Conservation (phyloP, 2,888 invertebrate genomes). For the Drosophila mimetica region DNA sequence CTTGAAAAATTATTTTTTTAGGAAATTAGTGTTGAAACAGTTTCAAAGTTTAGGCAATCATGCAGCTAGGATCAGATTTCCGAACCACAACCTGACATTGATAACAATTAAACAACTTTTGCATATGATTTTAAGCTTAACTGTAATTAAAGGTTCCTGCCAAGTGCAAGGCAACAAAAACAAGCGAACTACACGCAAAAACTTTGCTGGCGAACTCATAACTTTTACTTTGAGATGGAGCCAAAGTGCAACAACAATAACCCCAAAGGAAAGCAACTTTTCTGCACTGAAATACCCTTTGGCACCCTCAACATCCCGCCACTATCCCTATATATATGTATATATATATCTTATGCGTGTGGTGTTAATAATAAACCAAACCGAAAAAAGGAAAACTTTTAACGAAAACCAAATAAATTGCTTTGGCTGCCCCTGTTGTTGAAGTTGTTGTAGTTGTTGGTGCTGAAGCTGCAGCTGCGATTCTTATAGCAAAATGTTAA, state of each 20-base stretch:
- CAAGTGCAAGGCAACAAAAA: slow-evolving; percentile 50
- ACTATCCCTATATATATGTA: slow-evolving; percentile 11
- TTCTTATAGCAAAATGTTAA: slow-evolving; percentile 74
- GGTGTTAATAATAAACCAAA: slow-evolving; percentile 78
- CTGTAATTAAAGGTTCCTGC: slow-evolving; percentile 72
- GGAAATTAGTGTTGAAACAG: no score
- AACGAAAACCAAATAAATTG: slow-evolving; percentile 60
- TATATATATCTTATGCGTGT: slow-evolving; percentile 24
- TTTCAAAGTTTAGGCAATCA: slow-evolving; percentile 7
- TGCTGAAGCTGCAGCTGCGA: slow-evolving; percentile 57
- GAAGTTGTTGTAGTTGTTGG: slow-evolving; percentile 25
- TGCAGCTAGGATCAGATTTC: background rate
- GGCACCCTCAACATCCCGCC: slow-evolving; percentile 19
- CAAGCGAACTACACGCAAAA: slow-evolving; percentile 49
- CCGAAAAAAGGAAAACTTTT: slow-evolving; percentile 56
- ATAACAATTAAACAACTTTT: slow-evolving; percentile 72
- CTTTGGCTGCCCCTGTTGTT: slow-evolving; percentile 36
- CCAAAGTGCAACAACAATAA: slow-evolving; percentile 69
- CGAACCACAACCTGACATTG: slow-evolving; percentile 50
- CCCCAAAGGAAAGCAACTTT: slow-evolving; percentile 71
- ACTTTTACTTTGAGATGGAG: slow-evolving; percentile 74
- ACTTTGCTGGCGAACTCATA: slow-evolving; percentile 72
- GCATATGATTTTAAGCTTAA: slow-evolving; percentile 77
- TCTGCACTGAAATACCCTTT: slow-evolving; percentile 18
- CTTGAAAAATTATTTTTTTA: no score